phyloP scores from a whole-genome alignment of 1,140 invertebrate genomes.

The Atta cephalotes region DNA sequence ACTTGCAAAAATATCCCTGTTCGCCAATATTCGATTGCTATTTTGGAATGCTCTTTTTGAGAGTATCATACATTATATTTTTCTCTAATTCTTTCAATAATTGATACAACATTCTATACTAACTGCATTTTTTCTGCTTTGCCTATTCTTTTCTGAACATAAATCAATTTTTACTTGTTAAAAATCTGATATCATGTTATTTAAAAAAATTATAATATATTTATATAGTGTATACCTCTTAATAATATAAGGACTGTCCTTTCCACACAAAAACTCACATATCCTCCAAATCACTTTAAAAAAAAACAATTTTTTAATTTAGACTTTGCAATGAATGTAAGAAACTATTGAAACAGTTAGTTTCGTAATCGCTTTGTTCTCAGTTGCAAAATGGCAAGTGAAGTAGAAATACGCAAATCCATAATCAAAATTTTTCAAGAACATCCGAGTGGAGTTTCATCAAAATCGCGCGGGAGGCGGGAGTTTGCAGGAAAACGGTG shows the following conservation, averaged over 20 bases:
- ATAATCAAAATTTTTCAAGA: too few relatives aligned
- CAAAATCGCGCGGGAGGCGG: too few relatives aligned
- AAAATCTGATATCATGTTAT: neutral
- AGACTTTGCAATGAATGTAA: too few relatives aligned
- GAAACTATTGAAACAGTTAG: too few relatives aligned
- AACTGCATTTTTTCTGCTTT: neutral
- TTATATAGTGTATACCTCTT: neutral
- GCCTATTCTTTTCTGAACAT: neutral
- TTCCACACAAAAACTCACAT: too few relatives aligned
- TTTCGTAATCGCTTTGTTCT: too few relatives aligned
- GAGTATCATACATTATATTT: neutral
- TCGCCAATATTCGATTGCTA: slow-evolving; percentile 7
- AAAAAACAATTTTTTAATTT: too few relatives aligned
- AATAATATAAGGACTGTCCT: neutral
- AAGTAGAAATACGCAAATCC: too few relatives aligned
- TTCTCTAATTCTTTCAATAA: neutral
- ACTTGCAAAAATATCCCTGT: slow-evolving; percentile 30
- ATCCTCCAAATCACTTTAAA: too few relatives aligned
- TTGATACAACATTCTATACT: neutral
- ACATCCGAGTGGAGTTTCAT: too few relatives aligned
- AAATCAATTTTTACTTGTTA: neutral
- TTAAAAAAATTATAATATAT: neutral
- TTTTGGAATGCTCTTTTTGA: neutral
- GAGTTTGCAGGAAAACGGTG: too few relatives aligned
- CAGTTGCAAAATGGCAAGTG: too few relatives aligned